Conservation (phyloP, 2,888 invertebrate genomes). For the Tortrix viridana region DNA sequence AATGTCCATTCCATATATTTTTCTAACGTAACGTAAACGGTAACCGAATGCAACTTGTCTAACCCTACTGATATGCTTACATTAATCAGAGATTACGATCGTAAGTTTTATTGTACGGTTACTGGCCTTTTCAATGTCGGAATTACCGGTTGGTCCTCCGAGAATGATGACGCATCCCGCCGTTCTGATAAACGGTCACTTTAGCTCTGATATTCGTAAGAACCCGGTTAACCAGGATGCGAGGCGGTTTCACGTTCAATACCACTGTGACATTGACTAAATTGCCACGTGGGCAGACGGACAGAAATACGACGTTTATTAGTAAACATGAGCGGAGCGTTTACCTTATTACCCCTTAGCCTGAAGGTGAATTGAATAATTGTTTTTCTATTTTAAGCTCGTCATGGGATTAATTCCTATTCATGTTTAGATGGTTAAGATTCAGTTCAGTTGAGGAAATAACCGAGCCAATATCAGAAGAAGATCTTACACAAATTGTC, state of each 20-base stretch:
- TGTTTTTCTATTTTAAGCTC: slow-evolving; percentile 51
- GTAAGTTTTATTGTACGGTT: no score
- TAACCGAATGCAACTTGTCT: no score
- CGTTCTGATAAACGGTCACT: neutral
- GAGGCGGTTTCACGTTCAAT: slow-evolving; percentile 46
- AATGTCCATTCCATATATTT: no score
- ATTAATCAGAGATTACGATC: no score
- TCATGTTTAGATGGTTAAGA: no score
- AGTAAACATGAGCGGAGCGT: slow-evolving; percentile 52
- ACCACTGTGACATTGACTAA: slow-evolving; percentile 53
- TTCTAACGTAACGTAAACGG: no score
- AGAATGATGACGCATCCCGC: neutral
- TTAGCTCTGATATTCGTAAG: neutral
- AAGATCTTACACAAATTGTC: no score
- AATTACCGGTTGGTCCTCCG: no score
- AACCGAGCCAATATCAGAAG: no score
- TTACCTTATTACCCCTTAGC: slow-evolving; percentile 56
- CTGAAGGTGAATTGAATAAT: slow-evolving; percentile 51
- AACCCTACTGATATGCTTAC: no score
- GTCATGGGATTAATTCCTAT: neutral
- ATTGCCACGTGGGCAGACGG: slow-evolving; percentile 47
- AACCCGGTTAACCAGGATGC: slow-evolving; percentile 32
- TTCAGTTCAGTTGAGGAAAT: no score
- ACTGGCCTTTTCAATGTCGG: no score
- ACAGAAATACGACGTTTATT: slow-evolving; percentile 48